Evolutionary conservation across 2,113 vertebrate genomes (phyloP).

Genomic region (Bujurquina vittata): DNA sequence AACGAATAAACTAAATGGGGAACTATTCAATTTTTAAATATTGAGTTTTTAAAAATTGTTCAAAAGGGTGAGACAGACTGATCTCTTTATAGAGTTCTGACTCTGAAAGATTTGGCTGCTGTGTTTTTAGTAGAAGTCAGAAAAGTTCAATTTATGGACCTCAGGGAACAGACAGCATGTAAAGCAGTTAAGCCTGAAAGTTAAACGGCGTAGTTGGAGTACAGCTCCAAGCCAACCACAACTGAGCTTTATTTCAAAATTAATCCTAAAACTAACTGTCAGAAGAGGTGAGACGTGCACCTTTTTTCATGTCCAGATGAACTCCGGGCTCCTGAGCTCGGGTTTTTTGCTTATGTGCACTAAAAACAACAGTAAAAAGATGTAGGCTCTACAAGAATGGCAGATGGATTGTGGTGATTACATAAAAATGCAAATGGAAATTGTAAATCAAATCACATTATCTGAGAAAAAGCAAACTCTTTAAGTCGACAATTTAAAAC

Average conservation of each 20-base stretch:
- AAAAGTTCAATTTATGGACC: background rate
- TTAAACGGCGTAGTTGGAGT: too few species aligned
- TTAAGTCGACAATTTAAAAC: background rate
- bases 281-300: background rate
- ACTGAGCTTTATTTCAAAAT: background rate
- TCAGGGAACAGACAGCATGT: background rate
- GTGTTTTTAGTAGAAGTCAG: background rate
- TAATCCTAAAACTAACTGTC: background rate
- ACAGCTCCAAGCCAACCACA: background rate
- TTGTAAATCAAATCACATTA: background rate
- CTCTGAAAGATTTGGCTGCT: background rate
- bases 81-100: background rate
- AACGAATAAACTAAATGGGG: background rate
- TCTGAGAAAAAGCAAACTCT: background rate
- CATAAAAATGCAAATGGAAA: background rate
- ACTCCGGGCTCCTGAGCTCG: background rate
- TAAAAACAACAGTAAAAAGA: background rate
- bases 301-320: background rate
- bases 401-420: background rate
- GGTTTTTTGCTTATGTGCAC: background rate
- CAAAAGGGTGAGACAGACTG: background rate
- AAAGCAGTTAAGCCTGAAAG: background rate
- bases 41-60: background rate
- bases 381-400: background rate
- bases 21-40: background rate